Evolutionary conservation across 2,797 vertebrate species (phyloP), one percentile per base, ranked within the genome.

Genomic region (Neosalanx taihuensis): DNA sequence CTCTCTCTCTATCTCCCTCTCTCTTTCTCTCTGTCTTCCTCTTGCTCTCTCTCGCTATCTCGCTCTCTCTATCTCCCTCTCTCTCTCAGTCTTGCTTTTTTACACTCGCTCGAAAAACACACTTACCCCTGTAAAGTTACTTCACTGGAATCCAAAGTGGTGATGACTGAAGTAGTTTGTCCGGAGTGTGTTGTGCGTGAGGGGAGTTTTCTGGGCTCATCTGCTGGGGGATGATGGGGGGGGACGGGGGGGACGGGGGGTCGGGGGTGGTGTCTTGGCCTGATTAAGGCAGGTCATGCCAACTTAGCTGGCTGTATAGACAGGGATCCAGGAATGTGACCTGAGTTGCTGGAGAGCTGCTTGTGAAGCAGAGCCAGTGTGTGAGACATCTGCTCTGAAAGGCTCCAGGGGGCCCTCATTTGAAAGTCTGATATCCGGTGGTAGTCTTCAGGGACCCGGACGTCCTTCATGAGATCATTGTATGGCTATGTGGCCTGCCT

Each of bases 361-460:
- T 17, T 10, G 51, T 78, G 83, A 73, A 68, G 75, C 65, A 63
- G 64, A 64, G 70, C 75, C 79, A 76, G 53, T 3, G 1, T 72
- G 73, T 49, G 69, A 78, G 64, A 58, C 72, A 82, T 76, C 78
- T 82, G 80, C 78, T 76, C 67, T 57, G 57, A 37, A 37, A 49
- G 51, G 64, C 76, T 64, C 76, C 63, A 30, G 30, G 4, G 72
- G 74, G 72, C 76, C 64, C 58, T 70, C 70, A 76, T 80, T 74
- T 79, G 68, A 79, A 80, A 83, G 71, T 79, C 71, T 69, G 75
- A 79, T 76, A 65, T 31, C 61, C 53, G 23, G 20, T 64, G 66
- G 46, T 59, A 64, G 58, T 61, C 60, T 58, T 69, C 58, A 64
- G 33, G 57, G 67, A 41, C 70, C 29, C 37, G 63, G 70, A 74